phyloP scores from a whole-genome alignment of 1,140 invertebrate species.

The Heliconius eleuchia region DNA sequence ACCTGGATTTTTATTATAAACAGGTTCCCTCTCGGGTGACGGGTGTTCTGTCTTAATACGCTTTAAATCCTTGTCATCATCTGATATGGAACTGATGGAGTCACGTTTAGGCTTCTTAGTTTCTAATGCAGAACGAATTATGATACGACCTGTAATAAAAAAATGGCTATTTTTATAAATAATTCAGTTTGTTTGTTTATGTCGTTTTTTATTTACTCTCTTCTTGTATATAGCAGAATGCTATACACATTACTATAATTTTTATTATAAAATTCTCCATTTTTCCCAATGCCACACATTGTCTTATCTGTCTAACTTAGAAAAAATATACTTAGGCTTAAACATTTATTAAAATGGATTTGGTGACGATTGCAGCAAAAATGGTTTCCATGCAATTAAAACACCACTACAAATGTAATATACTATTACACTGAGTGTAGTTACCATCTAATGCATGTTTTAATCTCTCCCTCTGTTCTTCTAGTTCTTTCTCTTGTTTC shows the following conservation, averaged over 20 bases:
- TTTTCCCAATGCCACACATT: not conserved
- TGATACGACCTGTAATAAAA: slow-evolving; percentile 62
- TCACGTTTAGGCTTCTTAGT: slow-evolving; percentile 68
- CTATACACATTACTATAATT: too few relatives aligned
- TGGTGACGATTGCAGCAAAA: too few relatives aligned
- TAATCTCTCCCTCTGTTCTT: slow-evolving; percentile 81
- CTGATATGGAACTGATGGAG: slow-evolving; percentile 76
- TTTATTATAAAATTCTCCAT: not conserved
- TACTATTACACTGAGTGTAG: not conserved
- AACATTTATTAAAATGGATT: too few relatives aligned
- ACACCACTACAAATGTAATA: too few relatives aligned
- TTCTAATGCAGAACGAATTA: slow-evolving; percentile 71
- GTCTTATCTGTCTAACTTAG: too few relatives aligned
- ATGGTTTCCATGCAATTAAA: too few relatives aligned
- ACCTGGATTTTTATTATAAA: slow-evolving; percentile 60
- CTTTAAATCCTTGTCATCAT: slow-evolving; percentile 54
- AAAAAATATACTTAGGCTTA: too few relatives aligned
- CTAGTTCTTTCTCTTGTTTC: slow-evolving; percentile 80
- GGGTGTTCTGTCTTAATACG: slow-evolving; percentile 64
- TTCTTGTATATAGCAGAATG: too few relatives aligned
- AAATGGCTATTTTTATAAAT: too few relatives aligned
- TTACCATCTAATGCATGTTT: slow-evolving; percentile 82
- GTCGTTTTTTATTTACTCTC: not conserved
- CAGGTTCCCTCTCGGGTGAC: slow-evolving; percentile 60
- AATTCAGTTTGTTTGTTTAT: not conserved